Base-by-base conservation (phyloP, 2,797 vertebrate genomes). In the Benthosema pterotum region DNA sequence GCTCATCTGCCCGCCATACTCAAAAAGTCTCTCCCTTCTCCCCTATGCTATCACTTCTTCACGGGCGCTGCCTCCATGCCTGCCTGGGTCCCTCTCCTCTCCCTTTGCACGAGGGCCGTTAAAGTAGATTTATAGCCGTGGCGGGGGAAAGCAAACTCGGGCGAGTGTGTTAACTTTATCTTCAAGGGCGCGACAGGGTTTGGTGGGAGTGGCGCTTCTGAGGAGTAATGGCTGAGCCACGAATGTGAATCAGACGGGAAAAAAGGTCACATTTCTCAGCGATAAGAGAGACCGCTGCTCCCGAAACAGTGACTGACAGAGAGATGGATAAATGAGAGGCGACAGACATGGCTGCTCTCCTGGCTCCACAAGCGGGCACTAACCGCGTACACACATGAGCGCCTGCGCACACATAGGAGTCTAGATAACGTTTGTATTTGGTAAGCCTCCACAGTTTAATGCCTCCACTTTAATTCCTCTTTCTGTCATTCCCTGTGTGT, bases 81-180 rank as follows among this genome's bases (percentile, higher is more conserved):
- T 2, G 9, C 28, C 6, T 72, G 73, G 38, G n/a, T 67, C 72
- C 71, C 63, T 60, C 73, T 67, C 46, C 59, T 51, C 47, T 0
- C 67, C 72, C 60, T 43, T n/a, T 42, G 18, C 45, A 57, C 42
- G 80, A 42, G 42, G 52, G 71, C 65, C 60, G 65, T 87, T 91
- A 87, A 89, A 89, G 72, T 64, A 80, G 81, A 92, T 91, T 88
- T 86, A 89, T 85, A 78, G 86, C 78, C 77, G 64, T 74, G 75
- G 71, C 38, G 12, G 75, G 12, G 75, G 63, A 80, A 82, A 82
- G 80, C 83, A 85, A 89, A 90, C 82, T 86, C 71, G 15, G 15
- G 75, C 32, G 70, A 86, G 83, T 76, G 68, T 83, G 87, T 87
- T 88, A 90, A 83, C 84, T 91, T 91, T 92, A 90, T 91, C 85